These are phyloP conservation scores for Heliornis fulica DNA, from an alignment of 2,113 vertebrate species.

Conservation along the genomic window DNA sequence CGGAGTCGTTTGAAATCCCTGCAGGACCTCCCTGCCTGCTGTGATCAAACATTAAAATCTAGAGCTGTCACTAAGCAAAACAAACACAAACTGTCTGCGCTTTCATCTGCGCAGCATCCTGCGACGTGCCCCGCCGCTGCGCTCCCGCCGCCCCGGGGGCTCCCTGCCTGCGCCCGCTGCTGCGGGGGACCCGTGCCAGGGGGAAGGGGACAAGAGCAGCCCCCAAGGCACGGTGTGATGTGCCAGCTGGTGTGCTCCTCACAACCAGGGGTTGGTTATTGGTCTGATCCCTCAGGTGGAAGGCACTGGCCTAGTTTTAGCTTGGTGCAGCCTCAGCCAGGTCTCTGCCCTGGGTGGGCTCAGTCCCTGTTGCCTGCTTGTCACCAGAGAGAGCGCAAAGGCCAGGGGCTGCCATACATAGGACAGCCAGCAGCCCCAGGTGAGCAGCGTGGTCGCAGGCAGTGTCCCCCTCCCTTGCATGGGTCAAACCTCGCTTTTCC, in stretches of 20 bases:
- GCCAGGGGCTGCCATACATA: rapidly evolving
- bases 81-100: background rate
- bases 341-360: background rate
- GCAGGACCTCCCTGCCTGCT: conserved; percentile 52
- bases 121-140: background rate
- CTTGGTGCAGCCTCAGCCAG: background rate
- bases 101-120: background rate
- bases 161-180: background rate
- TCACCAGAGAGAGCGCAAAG: background rate
- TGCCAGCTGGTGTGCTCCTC: rapidly evolving
- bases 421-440: background rate
- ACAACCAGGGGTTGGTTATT: background rate
- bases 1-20: conserved; percentile 9
- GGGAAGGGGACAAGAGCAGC: background rate
- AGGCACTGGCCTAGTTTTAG: background rate
- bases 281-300: background rate
- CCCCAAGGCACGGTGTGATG: rapidly evolving
- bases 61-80: conserved; percentile 37
- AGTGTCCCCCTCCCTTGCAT: background rate
- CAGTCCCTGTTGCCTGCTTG: background rate
- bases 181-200: background rate
- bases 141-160: background rate
- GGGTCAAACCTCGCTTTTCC: background rate
- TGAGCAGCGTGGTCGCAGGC: background rate
- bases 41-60: conserved; percentile 36